Percentiles rank a stretch among this genome's conserved stretches.
Conservation (phyloP, 2,888 invertebrate genomes). For the Scotopteryx bipunctaria region DNA sequence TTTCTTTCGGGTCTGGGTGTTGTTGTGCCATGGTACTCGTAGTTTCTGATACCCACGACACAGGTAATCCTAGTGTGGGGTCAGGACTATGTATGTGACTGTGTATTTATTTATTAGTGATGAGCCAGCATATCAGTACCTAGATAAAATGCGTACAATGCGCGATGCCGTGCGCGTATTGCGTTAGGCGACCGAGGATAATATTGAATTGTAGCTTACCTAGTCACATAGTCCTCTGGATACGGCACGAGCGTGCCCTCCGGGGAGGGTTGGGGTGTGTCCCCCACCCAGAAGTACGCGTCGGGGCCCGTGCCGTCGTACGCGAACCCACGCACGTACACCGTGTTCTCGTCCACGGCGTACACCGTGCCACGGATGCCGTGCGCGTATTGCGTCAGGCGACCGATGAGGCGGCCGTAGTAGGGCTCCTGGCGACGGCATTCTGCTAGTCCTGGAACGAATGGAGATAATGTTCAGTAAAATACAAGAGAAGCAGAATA, state of each 20-base stretch:
- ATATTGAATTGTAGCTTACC: too few species aligned
- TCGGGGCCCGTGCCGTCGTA: constrained; percentile 95
- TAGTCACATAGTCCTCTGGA: constrained; percentile 91
- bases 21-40: too few species aligned
- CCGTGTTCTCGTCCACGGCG: constrained; percentile 94
- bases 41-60: too few species aligned
- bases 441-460: constrained; percentile 46
- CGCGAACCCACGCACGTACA: constrained; percentile 92
- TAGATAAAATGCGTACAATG: too few species aligned
- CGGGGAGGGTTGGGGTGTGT: constrained; percentile 90
- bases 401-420: constrained; percentile 90
- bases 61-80: too few species aligned
- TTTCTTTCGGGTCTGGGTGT: too few species aligned
- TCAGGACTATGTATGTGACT: too few species aligned
- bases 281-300: constrained; percentile 96
- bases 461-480: not conserved
- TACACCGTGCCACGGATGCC: constrained; percentile 92
- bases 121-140: too few species aligned
- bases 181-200: too few species aligned
- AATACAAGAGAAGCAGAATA: not conserved
- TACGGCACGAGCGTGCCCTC: constrained; percentile 93
- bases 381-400: constrained; percentile 89
- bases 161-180: too few species aligned
- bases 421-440: constrained; percentile 83
- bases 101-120: too few species aligned